These are phyloP conservation scores for Natrix natrix DNA, from an alignment of 2,797 vertebrate species.

Conservation along the genomic window DNA sequence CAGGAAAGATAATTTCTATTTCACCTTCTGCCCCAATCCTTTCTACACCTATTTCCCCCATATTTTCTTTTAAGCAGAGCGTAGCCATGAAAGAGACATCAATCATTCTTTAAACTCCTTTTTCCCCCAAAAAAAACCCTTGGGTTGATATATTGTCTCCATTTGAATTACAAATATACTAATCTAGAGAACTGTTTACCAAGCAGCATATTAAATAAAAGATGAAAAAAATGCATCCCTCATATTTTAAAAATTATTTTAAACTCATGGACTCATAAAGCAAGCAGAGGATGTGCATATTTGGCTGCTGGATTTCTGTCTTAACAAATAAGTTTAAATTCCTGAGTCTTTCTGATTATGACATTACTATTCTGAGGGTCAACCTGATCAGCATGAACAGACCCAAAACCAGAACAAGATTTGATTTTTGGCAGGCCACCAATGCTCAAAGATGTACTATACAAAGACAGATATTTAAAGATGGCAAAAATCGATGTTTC, in stretches of 20 bases:
- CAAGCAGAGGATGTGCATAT: slow-evolving; percentile 57
- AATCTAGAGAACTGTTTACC: slow-evolving; percentile 79
- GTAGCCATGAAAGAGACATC: slow-evolving; percentile 65
- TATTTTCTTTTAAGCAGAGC: slow-evolving; percentile 55
- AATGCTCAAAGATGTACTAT: background rate
- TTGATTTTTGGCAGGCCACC: background rate
- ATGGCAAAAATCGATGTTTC: background rate
- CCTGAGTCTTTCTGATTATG: slow-evolving; percentile 59
- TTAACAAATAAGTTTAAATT: slow-evolving; percentile 60
- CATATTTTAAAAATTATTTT: slow-evolving; percentile 76
- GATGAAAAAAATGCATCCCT: slow-evolving; percentile 77
- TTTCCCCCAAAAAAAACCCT: slow-evolving; percentile 60
- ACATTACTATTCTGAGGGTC: slow-evolving; percentile 48
- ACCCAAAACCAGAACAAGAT: slow-evolving; percentile 51
- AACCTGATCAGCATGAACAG: slow-evolving; percentile 15
- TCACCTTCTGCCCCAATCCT: slow-evolving; percentile 42
- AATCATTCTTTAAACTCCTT: slow-evolving; percentile 74
- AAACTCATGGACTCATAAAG: slow-evolving; percentile 68
- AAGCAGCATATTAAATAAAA: slow-evolving; percentile 77
- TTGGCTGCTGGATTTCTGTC: slow-evolving; percentile 61
- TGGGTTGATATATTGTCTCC: slow-evolving; percentile 76
- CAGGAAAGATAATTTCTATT: slow-evolving; percentile 60
- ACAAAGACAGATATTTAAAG: fast-evolving
- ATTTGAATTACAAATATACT: slow-evolving; percentile 82
- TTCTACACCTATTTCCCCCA: slow-evolving; percentile 14